Conservation (phyloP, 1,140 invertebrate species). For the Limonius californicus region DNA sequence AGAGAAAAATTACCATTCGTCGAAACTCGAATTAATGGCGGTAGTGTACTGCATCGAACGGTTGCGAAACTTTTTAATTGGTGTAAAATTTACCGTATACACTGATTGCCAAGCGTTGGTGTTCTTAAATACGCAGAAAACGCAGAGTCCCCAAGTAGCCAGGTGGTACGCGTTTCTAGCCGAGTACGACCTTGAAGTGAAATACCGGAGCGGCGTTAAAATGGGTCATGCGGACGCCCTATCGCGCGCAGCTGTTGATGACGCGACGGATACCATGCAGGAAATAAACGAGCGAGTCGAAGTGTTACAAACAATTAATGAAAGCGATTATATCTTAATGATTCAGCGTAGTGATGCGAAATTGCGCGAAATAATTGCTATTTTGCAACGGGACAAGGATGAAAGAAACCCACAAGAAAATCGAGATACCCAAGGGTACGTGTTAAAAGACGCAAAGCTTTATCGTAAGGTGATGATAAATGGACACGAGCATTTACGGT, state of each 20-base stretch:
- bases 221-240: slow-evolving; percentile 40
- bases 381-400: not conserved
- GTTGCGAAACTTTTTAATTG: slow-evolving; percentile 42
- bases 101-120: slow-evolving; percentile 39
- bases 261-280: slow-evolving; percentile 8
- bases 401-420: slow-evolving; percentile 1
- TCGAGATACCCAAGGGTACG: not conserved
- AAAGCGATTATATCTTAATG: slow-evolving; percentile 1
- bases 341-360: slow-evolving; percentile 7
- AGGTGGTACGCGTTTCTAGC: slow-evolving; percentile 31
- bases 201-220: slow-evolving; percentile 26
- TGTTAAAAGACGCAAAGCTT: not conserved
- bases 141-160: slow-evolving; percentile 26
- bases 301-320: not conserved
- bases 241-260: slow-evolving; percentile 18
- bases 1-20: slow-evolving; percentile 33
- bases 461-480: slow-evolving; percentile 3
- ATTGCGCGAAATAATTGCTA: not conserved
- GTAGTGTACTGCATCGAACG: slow-evolving; percentile 16
- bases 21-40: slow-evolving; percentile 34
- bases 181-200: slow-evolving; percentile 30
- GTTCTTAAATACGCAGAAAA: slow-evolving; percentile 25
- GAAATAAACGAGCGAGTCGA: slow-evolving; percentile 8
- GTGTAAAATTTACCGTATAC: slow-evolving; percentile 41
- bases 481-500: slow-evolving; percentile 1